Percentiles rank a stretch among this genome's conserved stretches.
phyloP scores from a whole-genome alignment of 2,113 vertebrate species.

The Dromas ardeola region DNA sequence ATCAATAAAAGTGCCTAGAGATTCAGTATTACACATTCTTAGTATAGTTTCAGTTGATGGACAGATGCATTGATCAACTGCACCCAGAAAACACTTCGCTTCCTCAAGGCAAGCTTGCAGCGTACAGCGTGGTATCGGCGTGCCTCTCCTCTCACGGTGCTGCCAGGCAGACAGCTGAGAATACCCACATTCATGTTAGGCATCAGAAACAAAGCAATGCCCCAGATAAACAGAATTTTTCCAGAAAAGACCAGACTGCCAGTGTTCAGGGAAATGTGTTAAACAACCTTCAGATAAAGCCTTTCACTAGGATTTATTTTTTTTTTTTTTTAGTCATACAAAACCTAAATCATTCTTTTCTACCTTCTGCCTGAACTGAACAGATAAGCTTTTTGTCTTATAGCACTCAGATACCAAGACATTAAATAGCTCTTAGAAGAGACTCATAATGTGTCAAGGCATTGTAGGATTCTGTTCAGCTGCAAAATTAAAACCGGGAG shows the following conservation, averaged over 20 bases:
- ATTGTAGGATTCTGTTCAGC: constrained; percentile 9
- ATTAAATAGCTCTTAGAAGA: constrained; percentile 3
- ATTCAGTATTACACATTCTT: neutral
- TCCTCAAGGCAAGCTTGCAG: neutral
- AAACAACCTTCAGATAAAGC: neutral
- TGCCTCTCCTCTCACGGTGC: neutral
- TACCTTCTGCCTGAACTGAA: constrained; percentile 28
- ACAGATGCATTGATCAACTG: neutral
- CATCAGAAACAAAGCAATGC: neutral
- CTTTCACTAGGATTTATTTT: neutral
- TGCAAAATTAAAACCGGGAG: constrained; percentile 25
- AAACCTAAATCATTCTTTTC: neutral
- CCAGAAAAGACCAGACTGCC: neutral
- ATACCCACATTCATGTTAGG: neutral
- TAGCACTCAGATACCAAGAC: neutral
- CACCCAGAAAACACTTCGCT: neutral
- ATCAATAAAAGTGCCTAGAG: neutral
- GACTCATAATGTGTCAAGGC: neutral
- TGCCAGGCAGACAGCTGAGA: neutral
- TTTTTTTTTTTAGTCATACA: neutral
- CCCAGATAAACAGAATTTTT: neutral
- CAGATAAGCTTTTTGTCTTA: constrained; percentile 39
- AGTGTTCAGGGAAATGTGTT: neutral
- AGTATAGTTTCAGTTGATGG: neutral
- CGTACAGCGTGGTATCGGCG: rapidly evolving